These are phyloP conservation scores for Pseudorasbora parva DNA, from an alignment of 2,113 vertebrate genomes.

Conservation along the genomic window DNA sequence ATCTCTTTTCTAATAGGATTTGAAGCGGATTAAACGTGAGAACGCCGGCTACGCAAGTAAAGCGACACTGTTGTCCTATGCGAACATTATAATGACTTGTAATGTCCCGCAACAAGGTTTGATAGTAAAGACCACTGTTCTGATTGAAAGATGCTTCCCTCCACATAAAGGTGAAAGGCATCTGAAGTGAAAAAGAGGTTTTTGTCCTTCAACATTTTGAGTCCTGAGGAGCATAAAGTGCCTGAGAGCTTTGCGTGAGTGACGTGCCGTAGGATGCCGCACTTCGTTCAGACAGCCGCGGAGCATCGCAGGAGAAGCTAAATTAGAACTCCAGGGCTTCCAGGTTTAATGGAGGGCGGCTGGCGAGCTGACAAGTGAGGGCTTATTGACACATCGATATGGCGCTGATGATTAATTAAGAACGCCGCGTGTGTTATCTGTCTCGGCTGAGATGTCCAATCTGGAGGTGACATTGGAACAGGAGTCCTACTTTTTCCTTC, in stretches of 20 bases:
- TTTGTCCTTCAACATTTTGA: conserved; percentile 39
- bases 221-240: conserved; percentile 3
- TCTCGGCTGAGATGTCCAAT: conserved; percentile 63
- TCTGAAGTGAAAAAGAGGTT: neutral
- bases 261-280: conserved; percentile 17
- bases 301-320: conserved; percentile 43
- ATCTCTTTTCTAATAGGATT: conserved; percentile 70
- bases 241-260: conserved; percentile 38
- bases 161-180: neutral
- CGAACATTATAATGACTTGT: conserved; percentile 44
- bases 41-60: conserved; percentile 42
- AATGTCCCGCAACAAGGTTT: neutral
- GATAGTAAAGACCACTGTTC: neutral
- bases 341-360: conserved; percentile 58
- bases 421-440: conserved; percentile 61
- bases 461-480: conserved; percentile 74
- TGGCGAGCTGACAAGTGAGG: conserved; percentile 54
- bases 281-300: conserved; percentile 32
- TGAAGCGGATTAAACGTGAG: conserved; percentile 60
- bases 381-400: conserved; percentile 67
- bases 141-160: neutral
- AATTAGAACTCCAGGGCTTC: conserved; percentile 63
- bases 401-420: conserved; percentile 70
- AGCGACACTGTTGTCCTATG: conserved; percentile 48
- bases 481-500: conserved; percentile 58